These are phyloP conservation scores for Picathartes gymnocephalus DNA, from an alignment of 2,113 vertebrate genomes.

Conservation along the genomic window DNA sequence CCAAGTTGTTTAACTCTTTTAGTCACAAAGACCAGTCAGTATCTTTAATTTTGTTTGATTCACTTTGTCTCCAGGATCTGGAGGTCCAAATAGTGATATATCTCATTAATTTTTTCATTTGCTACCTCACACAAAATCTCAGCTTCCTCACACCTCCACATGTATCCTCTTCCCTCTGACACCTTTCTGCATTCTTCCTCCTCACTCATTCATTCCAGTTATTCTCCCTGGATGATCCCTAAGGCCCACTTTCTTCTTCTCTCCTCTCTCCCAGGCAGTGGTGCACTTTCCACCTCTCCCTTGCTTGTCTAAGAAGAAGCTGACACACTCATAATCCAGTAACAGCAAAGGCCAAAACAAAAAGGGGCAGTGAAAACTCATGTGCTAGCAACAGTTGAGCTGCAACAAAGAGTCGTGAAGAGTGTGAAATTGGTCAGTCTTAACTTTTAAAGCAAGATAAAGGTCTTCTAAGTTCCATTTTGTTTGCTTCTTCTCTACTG, in stretches of 20 bases:
- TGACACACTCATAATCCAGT: not conserved
- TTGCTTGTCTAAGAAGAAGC: not conserved
- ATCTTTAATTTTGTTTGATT: not conserved
- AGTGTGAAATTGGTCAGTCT: not conserved
- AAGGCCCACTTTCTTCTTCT: not conserved
- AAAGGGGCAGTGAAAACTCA: not conserved
- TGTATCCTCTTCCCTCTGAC: not conserved
- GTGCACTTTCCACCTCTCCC: not conserved
- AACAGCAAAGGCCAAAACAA: not conserved
- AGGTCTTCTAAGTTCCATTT: not conserved
- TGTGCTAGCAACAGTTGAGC: not conserved
- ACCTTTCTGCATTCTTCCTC: not conserved
- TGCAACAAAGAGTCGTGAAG: not conserved
- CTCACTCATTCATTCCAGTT: not conserved
- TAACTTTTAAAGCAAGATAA: not conserved
- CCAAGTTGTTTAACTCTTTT: slow-evolving; percentile 5
- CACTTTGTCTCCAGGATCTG: not conserved
- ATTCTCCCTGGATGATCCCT: not conserved
- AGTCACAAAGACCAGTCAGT: not conserved
- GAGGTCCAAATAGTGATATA: not conserved
- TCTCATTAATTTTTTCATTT: not conserved
- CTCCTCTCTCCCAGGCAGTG: not conserved
- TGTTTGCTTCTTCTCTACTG: not conserved
- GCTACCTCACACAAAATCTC: not conserved
- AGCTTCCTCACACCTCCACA: not conserved